Evolutionary conservation across 2,888 invertebrate genomes (phyloP), one percentile per base, ranked within the genome.

Genomic region (Aporophyla lueneburgensis): DNA sequence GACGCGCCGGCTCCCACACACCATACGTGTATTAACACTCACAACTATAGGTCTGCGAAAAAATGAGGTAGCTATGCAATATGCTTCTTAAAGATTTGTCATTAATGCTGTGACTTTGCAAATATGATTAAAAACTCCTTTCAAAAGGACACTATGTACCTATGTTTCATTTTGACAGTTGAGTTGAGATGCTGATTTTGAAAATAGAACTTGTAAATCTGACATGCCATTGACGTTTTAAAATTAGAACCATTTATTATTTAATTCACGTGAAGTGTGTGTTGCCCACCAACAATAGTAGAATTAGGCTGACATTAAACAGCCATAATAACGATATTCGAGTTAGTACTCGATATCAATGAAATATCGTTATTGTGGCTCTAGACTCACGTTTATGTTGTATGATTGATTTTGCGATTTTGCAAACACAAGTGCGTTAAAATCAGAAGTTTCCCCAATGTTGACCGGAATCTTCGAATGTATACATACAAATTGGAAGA

Each of bases 1-100:
- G 91, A 86, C 90, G 88, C 89, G 89, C 63, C 81, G 85, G 79
- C 84, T 74, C 84, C 82, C 87, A 81, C 76, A 80, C 88, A 67
- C 82, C 83, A 75, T 75, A 78, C 76, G 69, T 79, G 72, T 66
- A 76, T 71, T 73, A 74, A 73, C 76, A 78, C 81, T 74, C 49
- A 75, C 49, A 81, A 80, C 67, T 81, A 77, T 74, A 78, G 54
- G 68, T 71, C 74, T 40, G 72, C 27, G 78, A 77, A 82, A 82
- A 85, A 77, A 77, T 78, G 71, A 71, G 53, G 72, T 54, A 43
- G 66, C 79, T 61, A 46, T 75, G 69, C 58, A 58, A 59, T 74
- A 49, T 63, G 46, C 46, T 56, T 71, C 62, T 43, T 46, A 71
- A 53, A 74, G 51, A 70, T 68, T 71, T 68, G 40, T 58, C 53